A percentile compares a stretch with the other conserved stretches of the same genome.
phyloP scores from a whole-genome alignment of 2,113 vertebrate genomes.

The Tyto alba region DNA sequence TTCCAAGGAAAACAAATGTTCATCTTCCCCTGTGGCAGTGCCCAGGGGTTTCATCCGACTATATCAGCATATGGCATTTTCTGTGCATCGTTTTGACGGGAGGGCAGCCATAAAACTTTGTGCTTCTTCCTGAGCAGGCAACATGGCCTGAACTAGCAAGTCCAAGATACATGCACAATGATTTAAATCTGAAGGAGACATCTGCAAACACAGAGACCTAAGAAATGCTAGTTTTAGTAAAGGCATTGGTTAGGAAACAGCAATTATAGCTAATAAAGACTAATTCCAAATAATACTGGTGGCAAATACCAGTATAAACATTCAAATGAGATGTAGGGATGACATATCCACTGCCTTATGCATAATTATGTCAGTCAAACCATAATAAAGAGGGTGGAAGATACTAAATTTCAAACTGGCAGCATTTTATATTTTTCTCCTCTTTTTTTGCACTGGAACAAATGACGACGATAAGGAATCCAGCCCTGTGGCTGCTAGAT shows the following conservation, averaged over 20 bases:
- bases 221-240: not conserved
- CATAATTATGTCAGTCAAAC: not conserved
- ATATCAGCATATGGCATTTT: not conserved
- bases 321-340: not conserved
- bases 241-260: not conserved
- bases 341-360: not conserved
- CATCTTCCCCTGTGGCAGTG: not conserved
- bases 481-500: not conserved
- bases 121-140: not conserved
- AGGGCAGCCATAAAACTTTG: not conserved
- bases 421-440: not conserved
- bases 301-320: not conserved
- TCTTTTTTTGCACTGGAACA: not conserved
- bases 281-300: not conserved
- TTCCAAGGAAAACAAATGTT: not conserved
- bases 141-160: not conserved
- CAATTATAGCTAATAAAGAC: not conserved
- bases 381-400: not conserved
- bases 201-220: not conserved
- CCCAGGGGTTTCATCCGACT: fast-evolving
- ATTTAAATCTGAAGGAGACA: not conserved
- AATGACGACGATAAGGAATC: not conserved
- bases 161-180: not conserved
- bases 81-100: fast-evolving
- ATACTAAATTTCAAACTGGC: not conserved